Evolutionary conservation across 1,140 invertebrate genomes (phyloP), one percentile per base, ranked within the genome.

Genomic region (Maconellicoccus hirsutus): DNA sequence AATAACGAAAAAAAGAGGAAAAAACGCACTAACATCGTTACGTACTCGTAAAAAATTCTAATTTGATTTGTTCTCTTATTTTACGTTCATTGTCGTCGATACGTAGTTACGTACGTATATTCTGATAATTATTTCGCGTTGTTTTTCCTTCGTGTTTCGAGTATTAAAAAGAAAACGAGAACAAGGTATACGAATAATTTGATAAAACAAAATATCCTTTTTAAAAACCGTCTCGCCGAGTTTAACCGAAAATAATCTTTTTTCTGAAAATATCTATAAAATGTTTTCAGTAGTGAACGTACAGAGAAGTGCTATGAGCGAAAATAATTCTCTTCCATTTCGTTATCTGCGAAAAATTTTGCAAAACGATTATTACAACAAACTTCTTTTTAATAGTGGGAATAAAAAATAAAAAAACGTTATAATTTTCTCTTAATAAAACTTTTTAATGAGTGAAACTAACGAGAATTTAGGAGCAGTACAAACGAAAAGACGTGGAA

Each of bases 381-480:
- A 52, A 52, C 42, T 52, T 52, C 42, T 52, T 52, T 52, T 52
- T 52, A 52, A 52, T 52, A 52, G 42, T 52, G 42, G n/a, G 42
- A 52, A 52, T 52, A 52, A 52, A 52, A 52, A 52, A 52, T 8
- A 52, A 19, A 52, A 52, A 52, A 52, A 52, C 10, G 6, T 52
- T 52, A 52, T 52, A 52, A 52, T 52, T 52, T 52, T 52, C 42
- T 52, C 42, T 52, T 52, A 52, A 52, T 52, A 52, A 52, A 52
- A 52, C 42, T 52, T 52, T 52, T 52, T 52, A 52, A 52, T 52
- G 42, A 52, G 42, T 52, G 42, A 52, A 52, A 52, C 42, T 52
- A 52, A 52, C 42, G 42, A 52, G 42, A 52, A 52, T 52, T 52
- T 52, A 52, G 42, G 42, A 52, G 42, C n/a, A 52, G 42, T 52